Base-by-base conservation (phyloP, 2,888 invertebrate genomes). In the Litoditis marina region DNA sequence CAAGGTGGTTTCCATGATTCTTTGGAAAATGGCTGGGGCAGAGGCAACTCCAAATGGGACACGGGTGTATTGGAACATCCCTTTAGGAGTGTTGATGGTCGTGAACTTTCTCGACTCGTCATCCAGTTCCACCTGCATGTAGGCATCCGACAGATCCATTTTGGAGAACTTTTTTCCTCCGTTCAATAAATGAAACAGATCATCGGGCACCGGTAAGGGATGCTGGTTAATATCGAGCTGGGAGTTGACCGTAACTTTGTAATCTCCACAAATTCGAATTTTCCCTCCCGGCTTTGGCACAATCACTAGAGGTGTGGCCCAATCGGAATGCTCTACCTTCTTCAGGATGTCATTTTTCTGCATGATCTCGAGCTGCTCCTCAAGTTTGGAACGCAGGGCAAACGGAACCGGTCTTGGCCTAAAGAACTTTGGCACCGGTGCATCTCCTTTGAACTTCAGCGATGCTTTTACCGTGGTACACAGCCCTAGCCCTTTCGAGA, bases 1-100 rank as follows among this genome's bases (percentile, higher is more conserved):
- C 22, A 77, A 19, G 7, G 77, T 30, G n/a, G 71, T 66, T 22
- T 80, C 79, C 60, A 76, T 79, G 8, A 67, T 32, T 42, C 36
- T n/a, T 42, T 66, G 66, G 66, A 66, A 67, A 11, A 67, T 67
- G 2, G 57, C 63, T 2, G 66, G 60, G 44, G 60, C 63, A 0
- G 57, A 42, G 1, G 39, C 36, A 6, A 67, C 19, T 4, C 67
- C 66, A 47, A 67, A 67, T 11, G 61, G 67, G 1, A 67, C 31
- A 19, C 67, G 27, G 8, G 44, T 30, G 42, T 60, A 66, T 22
- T 42, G 0, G 31, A 31, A 53, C 25, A 67, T 27, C 0, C 61
- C 65, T 22, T 32, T 46, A 44, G 73, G 76, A 0, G 76, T 76
- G 42, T 69, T 78, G 25, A 71, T 59, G 2, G 44, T 56, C 11